Percentiles rank a stretch among this genome's conserved stretches.
phyloP scores from a whole-genome alignment of 2,797 vertebrate species.

The Erpetoichthys calabaricus region DNA sequence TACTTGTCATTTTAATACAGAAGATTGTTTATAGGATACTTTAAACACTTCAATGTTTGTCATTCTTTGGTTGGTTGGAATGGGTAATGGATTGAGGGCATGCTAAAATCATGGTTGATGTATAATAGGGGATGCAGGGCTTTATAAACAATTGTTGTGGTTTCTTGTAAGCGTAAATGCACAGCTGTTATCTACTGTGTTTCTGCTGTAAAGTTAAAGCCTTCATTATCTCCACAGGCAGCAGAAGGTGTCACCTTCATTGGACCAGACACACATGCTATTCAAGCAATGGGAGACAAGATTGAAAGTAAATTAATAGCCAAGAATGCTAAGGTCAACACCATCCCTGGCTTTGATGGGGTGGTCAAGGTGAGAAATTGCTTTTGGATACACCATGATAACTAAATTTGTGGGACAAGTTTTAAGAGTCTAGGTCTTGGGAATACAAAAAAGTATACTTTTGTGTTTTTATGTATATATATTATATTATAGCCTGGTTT shows the following conservation, averaged over 20 bases:
- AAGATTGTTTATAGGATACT: too few species aligned
- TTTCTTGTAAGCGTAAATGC: slow-evolving; percentile 28
- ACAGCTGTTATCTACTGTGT: slow-evolving; percentile 41
- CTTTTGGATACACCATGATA: slow-evolving; percentile 22
- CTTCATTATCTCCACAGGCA: slow-evolving; percentile 72
- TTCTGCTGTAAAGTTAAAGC: slow-evolving; percentile 55
- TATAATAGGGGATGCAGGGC: slow-evolving; percentile 42
- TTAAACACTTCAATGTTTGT: too few species aligned
- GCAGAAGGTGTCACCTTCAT: slow-evolving; percentile 83
- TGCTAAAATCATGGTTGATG: slow-evolving; percentile 30
- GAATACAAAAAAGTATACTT: too few species aligned
- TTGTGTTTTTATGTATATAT: not conserved
- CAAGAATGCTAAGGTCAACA: slow-evolving; percentile 76
- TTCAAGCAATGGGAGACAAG: slow-evolving; percentile 86
- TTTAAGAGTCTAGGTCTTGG: too few species aligned
- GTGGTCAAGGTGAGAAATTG: slow-evolving; percentile 71
- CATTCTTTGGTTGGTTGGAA: too few species aligned
- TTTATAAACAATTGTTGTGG: slow-evolving; percentile 32
- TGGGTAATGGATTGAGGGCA: slow-evolving; percentile 14
- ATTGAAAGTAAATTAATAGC: slow-evolving; percentile 90
- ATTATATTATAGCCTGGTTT: not conserved
- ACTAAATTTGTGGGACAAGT: too few species aligned
- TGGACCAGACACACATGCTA: slow-evolving; percentile 76
- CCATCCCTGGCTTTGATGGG: slow-evolving; percentile 59
- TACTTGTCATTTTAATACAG: too few species aligned